Conservation (phyloP, 2,113 vertebrate species). For the Saccopteryx leptura region DNA sequence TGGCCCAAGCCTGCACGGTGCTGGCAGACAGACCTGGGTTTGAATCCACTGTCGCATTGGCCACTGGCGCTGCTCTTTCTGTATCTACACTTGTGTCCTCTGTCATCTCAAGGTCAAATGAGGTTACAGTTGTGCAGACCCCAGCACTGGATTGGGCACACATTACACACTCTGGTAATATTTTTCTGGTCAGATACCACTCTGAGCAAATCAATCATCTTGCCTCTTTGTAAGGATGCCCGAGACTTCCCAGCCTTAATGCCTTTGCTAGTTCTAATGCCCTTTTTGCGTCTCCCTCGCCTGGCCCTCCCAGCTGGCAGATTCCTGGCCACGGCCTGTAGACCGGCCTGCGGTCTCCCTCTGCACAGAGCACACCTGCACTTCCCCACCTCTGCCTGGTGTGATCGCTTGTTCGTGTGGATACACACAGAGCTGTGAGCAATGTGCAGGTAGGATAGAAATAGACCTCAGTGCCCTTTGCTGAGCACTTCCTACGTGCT, state of each 20-base stretch:
- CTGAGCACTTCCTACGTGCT: not conserved
- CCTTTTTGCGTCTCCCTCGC: not conserved
- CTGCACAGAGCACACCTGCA: not conserved
- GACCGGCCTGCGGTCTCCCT: not conserved
- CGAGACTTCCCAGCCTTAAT: not conserved
- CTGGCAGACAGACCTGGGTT: too few relatives aligned
- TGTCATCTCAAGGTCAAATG: not conserved
- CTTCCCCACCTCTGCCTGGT: not conserved
- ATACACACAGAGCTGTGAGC: not conserved
- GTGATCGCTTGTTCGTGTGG: rapidly evolving
- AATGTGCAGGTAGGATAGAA: rapidly evolving
- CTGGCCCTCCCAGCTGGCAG: rapidly evolving
- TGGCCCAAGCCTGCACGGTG: not conserved
- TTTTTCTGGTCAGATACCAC: not conserved
- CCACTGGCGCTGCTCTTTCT: not conserved
- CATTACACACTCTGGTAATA: not conserved
- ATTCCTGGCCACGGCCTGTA: not conserved
- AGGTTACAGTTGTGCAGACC: not conserved
- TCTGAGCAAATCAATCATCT: not conserved
- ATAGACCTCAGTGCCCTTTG: rapidly evolving
- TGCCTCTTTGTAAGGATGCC: not conserved
- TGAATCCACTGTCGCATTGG: not conserved
- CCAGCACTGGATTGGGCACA: not conserved
- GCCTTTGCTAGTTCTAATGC: not conserved
- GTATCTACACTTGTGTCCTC: not conserved